Base-by-base conservation (phyloP, 2,888 invertebrate species). In the Megastigmus dorsalis region DNA sequence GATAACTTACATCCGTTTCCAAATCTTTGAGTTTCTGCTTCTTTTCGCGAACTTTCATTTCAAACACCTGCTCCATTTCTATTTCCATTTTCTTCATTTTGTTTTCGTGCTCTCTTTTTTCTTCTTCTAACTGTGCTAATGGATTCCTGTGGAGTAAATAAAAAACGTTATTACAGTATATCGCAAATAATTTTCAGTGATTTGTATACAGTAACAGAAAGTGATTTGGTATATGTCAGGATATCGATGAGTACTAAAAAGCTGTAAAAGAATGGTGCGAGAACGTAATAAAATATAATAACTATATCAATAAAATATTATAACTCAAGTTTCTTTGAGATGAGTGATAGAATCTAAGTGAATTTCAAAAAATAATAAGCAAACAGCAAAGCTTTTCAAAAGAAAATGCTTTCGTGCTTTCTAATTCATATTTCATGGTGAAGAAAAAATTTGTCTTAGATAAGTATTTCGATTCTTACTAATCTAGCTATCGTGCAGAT, bases 31-130 rank as follows among this genome's bases (percentile, higher is more conserved):
- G 91, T 89, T 98, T 98, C 84, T 97, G 96, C 86, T 95, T 95
- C 90, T 98, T 98, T 89, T 98, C 98, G 84, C 94, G 93, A 60
- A 96, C 98, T 90, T 99, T 99, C 94, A 97, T 96, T 88, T 98
- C 97, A 89, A 99, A 99, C 79, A 99, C 98, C 90, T 97, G 97
- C 88, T 99, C 98, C 97, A 99, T 97, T 89, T 98, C 98, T 48
- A 94, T 94, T 89, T 99, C 98, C 97, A 97, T 97, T 88, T 98
- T 98, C 90, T 98, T 98, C 95, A 98, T 97, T 89, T 97, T 97
- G 78, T 93, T 91, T 87, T 98, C 97, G 83, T 99, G 98, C 84
- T 98, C 97, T 76, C 95, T 93, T 88, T 97, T 97, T 88, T 99
- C 99, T 87, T 98, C 98, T 88, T 99, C 99, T 95, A 99, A 96